Conservation (phyloP, 2,797 vertebrate genomes). For the Gephyroberyx darwinii region DNA sequence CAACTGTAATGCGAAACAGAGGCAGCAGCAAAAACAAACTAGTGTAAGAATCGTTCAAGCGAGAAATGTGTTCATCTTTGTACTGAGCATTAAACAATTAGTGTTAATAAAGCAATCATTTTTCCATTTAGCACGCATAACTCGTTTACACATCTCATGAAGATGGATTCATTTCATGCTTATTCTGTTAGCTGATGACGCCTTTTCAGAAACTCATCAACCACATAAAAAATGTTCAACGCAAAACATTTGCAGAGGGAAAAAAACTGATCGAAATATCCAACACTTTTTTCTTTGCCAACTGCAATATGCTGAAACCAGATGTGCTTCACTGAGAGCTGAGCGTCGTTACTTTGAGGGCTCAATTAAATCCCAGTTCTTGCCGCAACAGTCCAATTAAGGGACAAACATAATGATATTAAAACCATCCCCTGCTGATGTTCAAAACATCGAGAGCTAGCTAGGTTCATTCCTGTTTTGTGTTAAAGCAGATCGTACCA, state of each 20-base stretch:
- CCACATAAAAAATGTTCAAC: slow-evolving; percentile 31
- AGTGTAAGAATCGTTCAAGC: background rate
- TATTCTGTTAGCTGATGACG: background rate
- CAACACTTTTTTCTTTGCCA: slow-evolving; percentile 73
- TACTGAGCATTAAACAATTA: background rate
- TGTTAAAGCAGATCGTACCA: slow-evolving; percentile 7
- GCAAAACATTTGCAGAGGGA: slow-evolving; percentile 32
- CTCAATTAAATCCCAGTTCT: slow-evolving; percentile 70
- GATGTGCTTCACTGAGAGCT: slow-evolving; percentile 72
- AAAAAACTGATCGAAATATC: slow-evolving; percentile 54
- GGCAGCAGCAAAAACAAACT: background rate
- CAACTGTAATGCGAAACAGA: slow-evolving; percentile 49
- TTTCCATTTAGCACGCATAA: slow-evolving; percentile 11
- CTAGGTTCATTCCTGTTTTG: slow-evolving; percentile 12
- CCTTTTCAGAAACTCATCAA: slow-evolving; percentile 43
- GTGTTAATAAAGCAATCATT: slow-evolving; percentile 14
- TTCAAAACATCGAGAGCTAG: slow-evolving; percentile 27
- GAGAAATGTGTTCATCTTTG: slow-evolving; percentile 22
- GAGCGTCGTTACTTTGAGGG: slow-evolving; percentile 67
- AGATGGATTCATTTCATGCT: slow-evolving; percentile 16
- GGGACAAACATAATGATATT: slow-evolving; percentile 70
- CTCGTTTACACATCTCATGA: slow-evolving; percentile 21
- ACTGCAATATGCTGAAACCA: slow-evolving; percentile 68
- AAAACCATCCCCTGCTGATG: slow-evolving; percentile 60
- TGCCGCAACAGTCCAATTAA: slow-evolving; percentile 75